Evolutionary conservation across 2,113 vertebrate genomes (phyloP), one percentile per base, ranked within the genome.

Genomic region (Pycnonotus jocosus): DNA sequence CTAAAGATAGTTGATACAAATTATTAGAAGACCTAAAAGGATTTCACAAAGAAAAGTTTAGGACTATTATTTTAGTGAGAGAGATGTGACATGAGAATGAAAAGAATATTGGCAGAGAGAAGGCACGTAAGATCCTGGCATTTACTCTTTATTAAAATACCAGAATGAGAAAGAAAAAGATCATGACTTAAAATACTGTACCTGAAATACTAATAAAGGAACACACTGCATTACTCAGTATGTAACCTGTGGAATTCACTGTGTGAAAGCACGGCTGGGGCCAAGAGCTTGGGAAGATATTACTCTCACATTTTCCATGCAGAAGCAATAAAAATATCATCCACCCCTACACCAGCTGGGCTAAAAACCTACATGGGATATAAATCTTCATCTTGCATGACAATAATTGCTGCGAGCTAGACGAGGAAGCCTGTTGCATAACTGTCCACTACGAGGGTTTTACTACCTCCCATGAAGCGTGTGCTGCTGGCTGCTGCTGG

Each of bases 261-360:
- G 76, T 92, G 72, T 94, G 80, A 91, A 93, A 92, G 89, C 93
- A 93, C 1, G 1, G 64, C 60, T 4, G 17, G 42, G 86, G 80
- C 93, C 88, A 86, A 77, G 56, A 74, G 44, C 88, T 90, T 86
- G 92, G 92, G 88, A 94, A 95, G 92, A 86, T 1, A 78, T 92
- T 93, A 93, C 86, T 86, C 83, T 90, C 86, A 86, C 77, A 90
- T 97, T 96, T 96, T 93, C 94, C 88, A 78, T 88, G 81, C 35
- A 94, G 68, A 48, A 95, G 73, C 88, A 95, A 94, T 95, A 96
- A 97, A 97, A 97, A 96, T 97, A 96, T 84, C 94, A 95, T 93
- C 95, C 93, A 84, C 93, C 93, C 57, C 82, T 95, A 90, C 82
- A 94, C 93, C 92, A 96, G 94, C 92, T 94, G 96, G 92, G 85